A percentile compares a stretch with the other conserved stretches of the same genome.
phyloP scores from a whole-genome alignment of 2,797 vertebrate species.

The Glossophaga mutica region DNA sequence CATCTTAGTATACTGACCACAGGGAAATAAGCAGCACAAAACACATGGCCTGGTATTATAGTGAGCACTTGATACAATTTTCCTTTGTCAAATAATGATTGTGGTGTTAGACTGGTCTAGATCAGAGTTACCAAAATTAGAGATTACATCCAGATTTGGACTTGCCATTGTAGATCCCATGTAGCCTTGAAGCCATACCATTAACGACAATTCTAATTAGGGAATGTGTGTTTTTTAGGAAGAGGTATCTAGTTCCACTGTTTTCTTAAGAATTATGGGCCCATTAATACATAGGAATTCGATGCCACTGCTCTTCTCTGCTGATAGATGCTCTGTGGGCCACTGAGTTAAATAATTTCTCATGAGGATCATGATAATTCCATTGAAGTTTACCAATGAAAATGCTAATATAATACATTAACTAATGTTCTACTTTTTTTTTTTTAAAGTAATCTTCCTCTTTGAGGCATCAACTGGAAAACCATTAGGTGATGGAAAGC shows the following conservation, averaged over 20 bases:
- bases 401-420: slow-evolving; percentile 32
- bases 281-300: slow-evolving; percentile 16
- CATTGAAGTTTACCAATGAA: not conserved
- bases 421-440: not conserved
- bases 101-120: not conserved
- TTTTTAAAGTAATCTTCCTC: slow-evolving; percentile 88
- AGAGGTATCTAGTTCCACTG: not conserved
- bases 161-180: not conserved
- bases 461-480: slow-evolving; percentile 94
- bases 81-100: slow-evolving; percentile 1
- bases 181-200: not conserved
- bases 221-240: slow-evolving; percentile 20
- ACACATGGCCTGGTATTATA: not conserved
- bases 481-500: slow-evolving; percentile 90
- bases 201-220: slow-evolving; percentile 29
- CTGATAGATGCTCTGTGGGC: not conserved
- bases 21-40: not conserved
- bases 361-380: not conserved
- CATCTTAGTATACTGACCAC: not conserved
- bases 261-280: not conserved
- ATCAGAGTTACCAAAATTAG: not conserved
- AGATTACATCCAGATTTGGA: not conserved
- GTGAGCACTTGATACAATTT: not conserved
- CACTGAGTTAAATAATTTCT: slow-evolving; percentile 29
- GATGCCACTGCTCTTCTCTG: not conserved